A percentile compares a stretch with the other conserved stretches of the same genome.
These are phyloP conservation scores for Colossoma macropomum DNA, from an alignment of 2,113 vertebrate species.

Conservation along the genomic window DNA sequence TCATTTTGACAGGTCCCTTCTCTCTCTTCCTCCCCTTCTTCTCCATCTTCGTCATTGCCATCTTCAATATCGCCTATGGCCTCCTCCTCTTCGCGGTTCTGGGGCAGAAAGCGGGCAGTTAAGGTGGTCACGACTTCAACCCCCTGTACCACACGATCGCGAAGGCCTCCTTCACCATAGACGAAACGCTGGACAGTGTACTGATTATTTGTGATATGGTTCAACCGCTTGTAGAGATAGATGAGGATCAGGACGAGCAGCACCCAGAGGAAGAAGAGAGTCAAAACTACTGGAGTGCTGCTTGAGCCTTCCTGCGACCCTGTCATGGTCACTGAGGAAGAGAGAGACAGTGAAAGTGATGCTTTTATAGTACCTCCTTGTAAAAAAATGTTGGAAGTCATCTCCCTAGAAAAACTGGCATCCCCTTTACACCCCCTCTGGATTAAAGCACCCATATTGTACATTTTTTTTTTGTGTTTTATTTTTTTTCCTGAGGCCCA, in stretches of 20 bases:
- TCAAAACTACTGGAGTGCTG: not conserved
- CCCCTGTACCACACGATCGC: conserved; percentile 60
- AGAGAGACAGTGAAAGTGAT: not conserved
- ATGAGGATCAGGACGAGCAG: conserved; percentile 59
- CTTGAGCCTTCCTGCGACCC: fast-evolving
- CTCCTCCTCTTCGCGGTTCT: conserved; percentile 34
- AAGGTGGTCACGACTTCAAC: conserved; percentile 46
- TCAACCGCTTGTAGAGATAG: conserved; percentile 71
- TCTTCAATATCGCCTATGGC: conserved; percentile 52
- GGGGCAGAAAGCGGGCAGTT: conserved; percentile 60
- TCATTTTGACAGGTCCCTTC: conserved; percentile 7
- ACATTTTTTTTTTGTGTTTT: too few relatives aligned
- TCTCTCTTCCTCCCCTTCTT: not conserved
- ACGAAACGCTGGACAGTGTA: conserved; percentile 67
- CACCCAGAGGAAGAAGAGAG: conserved; percentile 49
- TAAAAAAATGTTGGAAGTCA: too few relatives aligned
- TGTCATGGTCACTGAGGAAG: conserved; percentile 49
- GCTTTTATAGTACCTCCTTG: too few relatives aligned
- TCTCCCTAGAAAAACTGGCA: too few relatives aligned
- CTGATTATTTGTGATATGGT: conserved; percentile 65
- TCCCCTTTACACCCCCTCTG: too few relatives aligned
- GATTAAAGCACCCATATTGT: too few relatives aligned
- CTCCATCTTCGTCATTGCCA: conserved; percentile 33
- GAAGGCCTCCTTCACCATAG: conserved; percentile 66
- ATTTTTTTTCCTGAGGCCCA: too few relatives aligned